Evolutionary conservation across 2,113 vertebrate genomes (phyloP), one percentile per base, ranked within the genome.

Genomic region (Cyprinodon tularosa): DNA sequence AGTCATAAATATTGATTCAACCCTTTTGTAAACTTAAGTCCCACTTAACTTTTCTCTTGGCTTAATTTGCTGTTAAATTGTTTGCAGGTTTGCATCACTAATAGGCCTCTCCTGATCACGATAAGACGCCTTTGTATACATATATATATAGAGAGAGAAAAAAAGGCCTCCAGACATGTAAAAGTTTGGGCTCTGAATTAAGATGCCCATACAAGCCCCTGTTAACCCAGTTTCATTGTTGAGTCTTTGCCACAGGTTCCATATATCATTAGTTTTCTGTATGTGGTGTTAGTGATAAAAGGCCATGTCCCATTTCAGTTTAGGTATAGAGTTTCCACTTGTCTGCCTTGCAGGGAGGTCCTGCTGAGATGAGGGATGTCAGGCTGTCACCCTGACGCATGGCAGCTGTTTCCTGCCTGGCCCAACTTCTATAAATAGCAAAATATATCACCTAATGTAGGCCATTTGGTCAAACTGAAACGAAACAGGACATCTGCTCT

Each of bases 401-500:
- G 87, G 91, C 89, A 90, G 91, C 91, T 91, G 91, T 90, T 91
- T 91, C 87, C 88, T 88, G 90, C 88, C 81, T 83, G 90, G 76
- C 84, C 85, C 84, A 80, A 78, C 85, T 74, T 75, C 91, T 92
- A 93, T 86, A 87, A 93, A 93, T 93, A 93, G 90, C 82, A 42
- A 76, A 83, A 90, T 87, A 85, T 87, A 89, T 89, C 88, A 89
- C 81, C 85, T 89, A 90, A 90, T 92, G 86, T 92, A 90, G 91
- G 90, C 84, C 90, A 87, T 90, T 92, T 90, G 92, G 92, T 93
- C 92, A 93, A 93, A 87, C 85, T 53, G 84, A 85, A 78, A 85
- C 90, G 80, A 89, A 90, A 89, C 84, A 81, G 88, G 89, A 71
- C 82, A 77, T 61, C 62, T 74, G 77, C 68, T 67, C 65, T 20